Evolutionary conservation across 2,797 vertebrate genomes (phyloP).

Genomic region (Eurystomus glaucurus): DNA sequence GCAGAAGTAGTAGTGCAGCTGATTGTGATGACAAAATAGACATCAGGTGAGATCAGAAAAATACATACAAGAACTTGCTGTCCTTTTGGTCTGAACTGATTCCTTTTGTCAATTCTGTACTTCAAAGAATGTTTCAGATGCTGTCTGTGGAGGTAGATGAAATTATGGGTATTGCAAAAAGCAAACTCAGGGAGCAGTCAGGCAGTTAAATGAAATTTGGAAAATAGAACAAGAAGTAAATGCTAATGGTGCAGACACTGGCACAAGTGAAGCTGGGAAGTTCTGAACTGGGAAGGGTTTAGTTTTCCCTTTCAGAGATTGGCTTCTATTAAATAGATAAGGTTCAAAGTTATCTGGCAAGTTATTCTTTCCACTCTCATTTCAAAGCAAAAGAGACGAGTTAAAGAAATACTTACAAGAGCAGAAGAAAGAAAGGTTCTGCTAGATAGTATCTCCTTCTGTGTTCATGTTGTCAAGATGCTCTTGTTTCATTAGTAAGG

Average conservation of each 20-base stretch:
- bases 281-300: neutral
- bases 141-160: neutral
- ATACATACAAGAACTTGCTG: neutral
- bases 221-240: neutral
- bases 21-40: neutral
- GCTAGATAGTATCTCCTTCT: constrained; percentile 19
- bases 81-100: neutral
- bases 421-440: constrained; percentile 4
- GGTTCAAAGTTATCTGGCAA: neutral
- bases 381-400: neutral
- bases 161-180: neutral
- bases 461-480: neutral
- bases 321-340: neutral
- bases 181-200: neutral
- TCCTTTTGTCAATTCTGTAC: neutral
- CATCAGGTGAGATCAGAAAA: neutral
- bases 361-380: neutral
- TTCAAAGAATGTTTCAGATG: neutral
- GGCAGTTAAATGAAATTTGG: neutral
- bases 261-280: neutral
- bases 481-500: neutral
- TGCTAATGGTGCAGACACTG: neutral
- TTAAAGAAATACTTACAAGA: neutral
- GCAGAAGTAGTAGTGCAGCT: neutral
- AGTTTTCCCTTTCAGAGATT: neutral